Conservation (phyloP, 2,113 vertebrate genomes). For the Centropus unirufus region DNA sequence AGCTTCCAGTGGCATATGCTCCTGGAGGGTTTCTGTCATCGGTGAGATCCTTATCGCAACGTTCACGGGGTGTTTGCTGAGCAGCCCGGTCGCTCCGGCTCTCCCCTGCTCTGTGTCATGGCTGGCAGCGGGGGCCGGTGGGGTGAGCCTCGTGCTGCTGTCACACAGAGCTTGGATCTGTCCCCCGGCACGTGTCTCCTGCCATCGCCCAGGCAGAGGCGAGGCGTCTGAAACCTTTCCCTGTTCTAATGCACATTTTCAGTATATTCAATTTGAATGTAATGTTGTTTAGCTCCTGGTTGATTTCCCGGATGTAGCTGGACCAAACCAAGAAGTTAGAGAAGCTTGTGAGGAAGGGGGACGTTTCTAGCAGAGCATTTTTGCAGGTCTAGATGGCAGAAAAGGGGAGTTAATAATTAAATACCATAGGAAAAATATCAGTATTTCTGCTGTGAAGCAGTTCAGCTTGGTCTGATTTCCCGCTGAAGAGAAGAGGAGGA, state of each 20-base stretch:
- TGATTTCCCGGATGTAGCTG: not conserved
- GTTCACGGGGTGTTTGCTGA: not conserved
- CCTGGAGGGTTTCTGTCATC: rapidly evolving
- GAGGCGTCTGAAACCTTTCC: not conserved
- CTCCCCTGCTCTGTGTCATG: too few species aligned
- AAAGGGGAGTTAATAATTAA: not conserved
- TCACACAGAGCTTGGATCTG: not conserved
- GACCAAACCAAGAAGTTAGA: not conserved
- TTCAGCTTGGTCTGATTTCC: not conserved
- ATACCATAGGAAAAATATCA: not conserved
- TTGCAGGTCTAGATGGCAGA: not conserved
- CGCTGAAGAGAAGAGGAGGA: not conserved
- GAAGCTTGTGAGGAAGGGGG: not conserved
- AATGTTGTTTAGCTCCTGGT: not conserved
- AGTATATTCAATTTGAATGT: not conserved
- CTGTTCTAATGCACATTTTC: not conserved
- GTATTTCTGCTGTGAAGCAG: not conserved
- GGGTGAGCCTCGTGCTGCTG: not conserved
- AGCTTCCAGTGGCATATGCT: rapidly evolving
- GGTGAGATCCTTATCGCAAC: rapidly evolving
- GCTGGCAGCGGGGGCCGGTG: not conserved
- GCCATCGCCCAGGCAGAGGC: rapidly evolving
- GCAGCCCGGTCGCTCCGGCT: rapidly evolving
- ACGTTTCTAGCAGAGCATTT: not conserved
- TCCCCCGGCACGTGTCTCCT: rapidly evolving